Conservation (phyloP, 2,888 invertebrate species). For the Diplazon laetatorius region DNA sequence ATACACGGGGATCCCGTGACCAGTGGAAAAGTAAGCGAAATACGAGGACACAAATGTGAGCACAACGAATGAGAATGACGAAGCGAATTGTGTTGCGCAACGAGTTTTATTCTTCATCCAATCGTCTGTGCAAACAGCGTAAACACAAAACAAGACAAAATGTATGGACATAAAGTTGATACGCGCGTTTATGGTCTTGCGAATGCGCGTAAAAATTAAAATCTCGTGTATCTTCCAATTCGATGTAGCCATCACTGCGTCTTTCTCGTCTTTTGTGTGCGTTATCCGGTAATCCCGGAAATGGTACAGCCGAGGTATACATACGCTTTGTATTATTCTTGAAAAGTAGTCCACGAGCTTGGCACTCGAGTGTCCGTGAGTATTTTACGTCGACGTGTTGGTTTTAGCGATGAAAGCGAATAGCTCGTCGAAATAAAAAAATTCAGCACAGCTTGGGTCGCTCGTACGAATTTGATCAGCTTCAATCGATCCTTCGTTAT, state of each 20-base stretch:
- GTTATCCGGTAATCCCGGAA: slow-evolving; percentile 45
- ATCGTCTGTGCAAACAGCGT: neutral
- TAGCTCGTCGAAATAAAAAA: neutral
- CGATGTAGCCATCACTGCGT: slow-evolving; percentile 25
- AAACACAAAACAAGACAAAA: neutral
- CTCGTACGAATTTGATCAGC: slow-evolving; percentile 51
- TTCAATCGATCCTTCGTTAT: slow-evolving; percentile 39
- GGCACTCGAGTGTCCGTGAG: slow-evolving; percentile 3
- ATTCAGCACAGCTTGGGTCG: slow-evolving; percentile 2
- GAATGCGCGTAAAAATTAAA: slow-evolving; percentile 33
- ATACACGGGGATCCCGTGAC: slow-evolving; percentile 2
- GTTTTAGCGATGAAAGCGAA: slow-evolving; percentile 23
- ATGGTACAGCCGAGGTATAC: slow-evolving; percentile 15
- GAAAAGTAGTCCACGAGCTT: slow-evolving; percentile 15
- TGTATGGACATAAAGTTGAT: slow-evolving; percentile 10
- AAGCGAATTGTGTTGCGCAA: slow-evolving; percentile 12
- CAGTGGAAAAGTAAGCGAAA: slow-evolving; percentile 13
- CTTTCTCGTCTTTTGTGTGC: neutral
- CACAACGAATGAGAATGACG: slow-evolving; percentile 38
- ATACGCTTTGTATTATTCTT: neutral
- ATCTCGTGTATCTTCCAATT: slow-evolving; percentile 39
- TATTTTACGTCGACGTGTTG: slow-evolving; percentile 13
- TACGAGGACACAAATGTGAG: slow-evolving; percentile 12
- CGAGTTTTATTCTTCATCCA: slow-evolving; percentile 32
- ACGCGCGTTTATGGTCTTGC: neutral